These are phyloP conservation scores for Lypha dubia DNA, from an alignment of 2,888 invertebrate genomes.

Conservation along the genomic window DNA sequence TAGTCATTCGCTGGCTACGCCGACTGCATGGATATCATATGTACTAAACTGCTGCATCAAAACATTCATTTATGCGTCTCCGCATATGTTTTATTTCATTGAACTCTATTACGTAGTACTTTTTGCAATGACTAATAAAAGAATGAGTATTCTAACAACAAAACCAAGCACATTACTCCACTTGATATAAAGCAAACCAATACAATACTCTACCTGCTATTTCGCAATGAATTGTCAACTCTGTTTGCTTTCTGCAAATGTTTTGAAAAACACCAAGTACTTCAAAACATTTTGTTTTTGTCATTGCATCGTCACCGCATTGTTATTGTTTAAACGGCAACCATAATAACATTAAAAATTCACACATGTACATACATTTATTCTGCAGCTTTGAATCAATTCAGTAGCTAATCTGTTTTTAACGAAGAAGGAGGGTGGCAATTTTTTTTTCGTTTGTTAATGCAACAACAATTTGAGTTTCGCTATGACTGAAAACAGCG, in stretches of 20 bases:
- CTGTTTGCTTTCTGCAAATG: background rate
- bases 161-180: conserved; percentile 1
- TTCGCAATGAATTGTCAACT: no score
- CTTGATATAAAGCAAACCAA: conserved; percentile 1
- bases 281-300: background rate
- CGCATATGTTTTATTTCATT: conserved; percentile 10
- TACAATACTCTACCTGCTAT: no score
- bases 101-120: conserved; percentile 9
- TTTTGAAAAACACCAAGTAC: conserved; percentile 1
- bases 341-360: conserved; percentile 26
- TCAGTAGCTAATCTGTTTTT: conserved; percentile 10
- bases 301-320: conserved; percentile 2
- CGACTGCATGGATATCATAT: no score
- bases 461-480: conserved; percentile 11
- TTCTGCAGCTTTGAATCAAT: conserved; percentile 10
- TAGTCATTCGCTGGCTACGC: no score
- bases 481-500: conserved; percentile 9
- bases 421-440: conserved; percentile 4
- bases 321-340: conserved; percentile 9
- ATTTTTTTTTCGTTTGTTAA: background rate
- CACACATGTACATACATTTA: conserved; percentile 13
- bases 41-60: background rate
- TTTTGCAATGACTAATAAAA: conserved; percentile 11
- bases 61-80: conserved; percentile 8
- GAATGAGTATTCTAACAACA: conserved; percentile 6